Conservation (phyloP, 2,888 invertebrate species). For the Encarsia formosa region DNA sequence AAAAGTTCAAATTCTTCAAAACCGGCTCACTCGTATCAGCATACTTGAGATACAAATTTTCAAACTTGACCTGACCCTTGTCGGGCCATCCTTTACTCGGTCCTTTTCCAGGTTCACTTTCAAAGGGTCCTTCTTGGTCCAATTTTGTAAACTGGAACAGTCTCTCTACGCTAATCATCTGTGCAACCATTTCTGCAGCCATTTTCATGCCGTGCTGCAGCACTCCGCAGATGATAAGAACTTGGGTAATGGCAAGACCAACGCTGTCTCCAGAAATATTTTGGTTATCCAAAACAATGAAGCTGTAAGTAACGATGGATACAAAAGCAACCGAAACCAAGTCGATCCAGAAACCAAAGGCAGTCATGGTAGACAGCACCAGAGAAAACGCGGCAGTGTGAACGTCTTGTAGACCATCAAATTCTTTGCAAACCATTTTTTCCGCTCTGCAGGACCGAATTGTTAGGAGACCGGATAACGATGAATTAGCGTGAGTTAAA, state of each 20-base stretch:
- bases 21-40: slow-evolving; percentile 60
- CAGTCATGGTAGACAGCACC: slow-evolving; percentile 58
- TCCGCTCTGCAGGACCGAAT: slow-evolving; percentile 77
- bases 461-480: slow-evolving; percentile 79
- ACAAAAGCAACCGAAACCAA: slow-evolving; percentile 61
- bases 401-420: slow-evolving; percentile 68
- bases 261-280: slow-evolving; percentile 65
- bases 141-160: slow-evolving; percentile 74
- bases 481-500: slow-evolving; percentile 83
- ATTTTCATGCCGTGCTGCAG: slow-evolving; percentile 55
- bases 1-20: slow-evolving; percentile 67
- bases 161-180: slow-evolving; percentile 65
- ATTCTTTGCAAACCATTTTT: slow-evolving; percentile 69
- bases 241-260: slow-evolving; percentile 69
- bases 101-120: slow-evolving; percentile 56
- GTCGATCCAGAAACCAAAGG: slow-evolving; percentile 65
- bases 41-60: slow-evolving; percentile 63
- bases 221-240: slow-evolving; percentile 72
- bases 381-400: slow-evolving; percentile 64
- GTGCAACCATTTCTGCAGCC: slow-evolving; percentile 23
- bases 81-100: slow-evolving; percentile 67
- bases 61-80: slow-evolving; percentile 62
- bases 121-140: slow-evolving; percentile 66
- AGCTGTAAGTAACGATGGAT: slow-evolving; percentile 42
- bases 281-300: slow-evolving; percentile 43